Evolutionary conservation across 2,113 vertebrate species (phyloP).

Genomic region (Manacus vitellinus): DNA sequence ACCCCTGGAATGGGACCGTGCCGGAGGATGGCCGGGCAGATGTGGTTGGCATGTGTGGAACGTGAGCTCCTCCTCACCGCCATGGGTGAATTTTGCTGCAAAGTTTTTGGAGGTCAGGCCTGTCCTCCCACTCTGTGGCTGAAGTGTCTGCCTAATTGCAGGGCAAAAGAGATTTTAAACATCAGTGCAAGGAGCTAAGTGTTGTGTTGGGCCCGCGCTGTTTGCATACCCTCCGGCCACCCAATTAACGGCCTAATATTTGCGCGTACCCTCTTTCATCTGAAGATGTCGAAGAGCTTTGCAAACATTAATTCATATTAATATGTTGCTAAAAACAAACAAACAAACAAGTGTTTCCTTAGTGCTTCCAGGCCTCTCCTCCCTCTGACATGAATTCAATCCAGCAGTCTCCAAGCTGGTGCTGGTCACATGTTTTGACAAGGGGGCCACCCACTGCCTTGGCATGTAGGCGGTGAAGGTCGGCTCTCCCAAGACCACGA

Average conservation of each 20-base stretch:
- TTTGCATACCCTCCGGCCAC: constrained; percentile 5
- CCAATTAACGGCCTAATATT: constrained; percentile 33
- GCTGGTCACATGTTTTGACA: neutral
- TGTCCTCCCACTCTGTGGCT: neutral
- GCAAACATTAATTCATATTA: constrained; percentile 29
- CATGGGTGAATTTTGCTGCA: neutral
- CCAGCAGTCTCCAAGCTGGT: neutral
- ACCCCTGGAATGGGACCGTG: rapidly evolving
- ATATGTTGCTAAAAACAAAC: neutral
- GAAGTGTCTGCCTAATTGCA: neutral
- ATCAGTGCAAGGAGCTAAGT: neutral
- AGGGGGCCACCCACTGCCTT: rapidly evolving
- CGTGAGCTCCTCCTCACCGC: rapidly evolving
- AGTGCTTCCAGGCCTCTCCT: neutral
- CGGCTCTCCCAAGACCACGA: neutral
- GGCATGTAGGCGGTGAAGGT: rapidly evolving
- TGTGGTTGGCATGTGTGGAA: rapidly evolving
- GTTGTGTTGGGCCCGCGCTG: neutral
- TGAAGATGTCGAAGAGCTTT: constrained; percentile 23
- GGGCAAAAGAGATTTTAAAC: neutral
- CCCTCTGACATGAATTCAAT: neutral
- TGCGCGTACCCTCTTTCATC: constrained; percentile 3
- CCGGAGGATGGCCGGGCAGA: too few relatives aligned
- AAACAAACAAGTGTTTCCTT: neutral
- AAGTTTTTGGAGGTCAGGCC: neutral